These are phyloP conservation scores for Coptodon rendalli DNA, from an alignment of 2,113 vertebrate genomes.

Conservation along the genomic window DNA sequence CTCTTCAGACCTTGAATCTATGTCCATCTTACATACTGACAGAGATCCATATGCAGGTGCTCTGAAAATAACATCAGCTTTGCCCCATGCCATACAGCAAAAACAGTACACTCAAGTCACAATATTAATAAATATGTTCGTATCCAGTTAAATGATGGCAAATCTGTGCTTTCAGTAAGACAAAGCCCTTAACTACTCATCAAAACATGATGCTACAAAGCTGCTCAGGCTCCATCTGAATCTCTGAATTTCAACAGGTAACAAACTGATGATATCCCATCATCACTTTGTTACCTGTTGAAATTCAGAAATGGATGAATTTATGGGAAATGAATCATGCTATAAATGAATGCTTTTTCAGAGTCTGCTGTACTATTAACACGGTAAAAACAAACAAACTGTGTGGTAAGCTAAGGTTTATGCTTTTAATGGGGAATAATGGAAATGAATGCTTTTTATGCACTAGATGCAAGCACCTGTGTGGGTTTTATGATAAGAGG, in stretches of 20 bases:
- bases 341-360: not conserved
- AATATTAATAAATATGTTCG: no score
- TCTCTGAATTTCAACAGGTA: no score
- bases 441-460: not conserved
- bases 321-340: not conserved
- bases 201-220: no score
- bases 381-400: accelerated
- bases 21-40: not conserved
- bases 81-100: no score
- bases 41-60: not conserved
- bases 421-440: not conserved
- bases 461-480: not conserved
- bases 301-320: no score
- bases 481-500: not conserved
- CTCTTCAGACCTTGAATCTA: not conserved
- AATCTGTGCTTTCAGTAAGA: no score
- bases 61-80: not conserved
- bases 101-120: no score
- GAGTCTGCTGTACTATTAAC: not conserved
- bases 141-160: no score
- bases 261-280: no score
- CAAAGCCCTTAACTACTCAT: no score
- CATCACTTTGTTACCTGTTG: no score
- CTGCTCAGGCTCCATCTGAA: no score
- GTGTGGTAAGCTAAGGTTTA: not conserved